These are phyloP conservation scores for Phania funesta DNA, from an alignment of 2,888 invertebrate species.

Conservation along the genomic window DNA sequence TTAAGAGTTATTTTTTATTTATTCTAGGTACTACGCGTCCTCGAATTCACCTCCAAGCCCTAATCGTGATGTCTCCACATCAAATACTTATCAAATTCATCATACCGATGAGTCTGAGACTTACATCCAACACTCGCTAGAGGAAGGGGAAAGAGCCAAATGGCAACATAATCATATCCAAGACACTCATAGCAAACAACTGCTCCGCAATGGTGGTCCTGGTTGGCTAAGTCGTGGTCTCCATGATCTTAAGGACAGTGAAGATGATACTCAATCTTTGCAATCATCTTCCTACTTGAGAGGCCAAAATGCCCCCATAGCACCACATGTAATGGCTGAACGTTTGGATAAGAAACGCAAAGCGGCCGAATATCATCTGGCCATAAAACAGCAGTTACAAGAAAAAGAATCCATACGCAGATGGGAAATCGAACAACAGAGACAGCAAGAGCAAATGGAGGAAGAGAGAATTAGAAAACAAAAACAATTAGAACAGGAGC, in stretches of 20 bases:
- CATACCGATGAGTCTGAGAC: conserved; percentile 75
- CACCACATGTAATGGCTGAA: conserved; percentile 89
- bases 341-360: conserved; percentile 90
- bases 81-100: conserved; percentile 78
- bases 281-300: conserved; percentile 86
- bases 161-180: conserved; percentile 84
- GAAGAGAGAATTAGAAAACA: conserved; percentile 89
- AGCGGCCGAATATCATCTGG: conserved; percentile 92
- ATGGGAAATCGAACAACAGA: conserved; percentile 87
- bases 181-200: conserved; percentile 46
- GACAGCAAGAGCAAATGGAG: conserved; percentile 90
- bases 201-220: conserved; percentile 76
- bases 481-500: conserved; percentile 85
- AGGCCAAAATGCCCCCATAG: conserved; percentile 92
- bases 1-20: conserved; percentile 1
- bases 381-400: conserved; percentile 91
- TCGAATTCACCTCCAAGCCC: conserved; percentile 71
- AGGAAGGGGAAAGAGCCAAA: conserved; percentile 86
- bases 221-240: conserved; percentile 82
- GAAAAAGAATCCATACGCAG: conserved; percentile 88
- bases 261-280: conserved; percentile 78
- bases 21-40: conserved; percentile 73
- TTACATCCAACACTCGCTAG: conserved; percentile 76
- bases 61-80: conserved; percentile 79
- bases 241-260: conserved; percentile 81